phyloP scores from a whole-genome alignment of 2,888 invertebrate species.

The Steinernema scapterisci region DNA sequence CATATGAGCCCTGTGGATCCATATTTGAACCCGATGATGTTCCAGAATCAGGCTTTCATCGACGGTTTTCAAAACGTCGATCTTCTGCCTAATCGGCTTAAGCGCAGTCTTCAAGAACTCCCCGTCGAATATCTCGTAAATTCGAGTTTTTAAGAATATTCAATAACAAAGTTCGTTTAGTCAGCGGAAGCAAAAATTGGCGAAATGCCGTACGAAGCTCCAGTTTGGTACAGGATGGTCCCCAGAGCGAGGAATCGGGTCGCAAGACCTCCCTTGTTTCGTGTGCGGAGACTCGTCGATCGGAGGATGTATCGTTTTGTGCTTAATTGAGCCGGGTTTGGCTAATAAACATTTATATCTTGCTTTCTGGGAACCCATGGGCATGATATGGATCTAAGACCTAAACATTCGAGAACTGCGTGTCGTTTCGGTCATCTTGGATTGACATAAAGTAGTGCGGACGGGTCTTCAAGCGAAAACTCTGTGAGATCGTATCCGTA shows the following conservation, averaged over 20 bases:
- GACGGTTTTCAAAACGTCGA: slow-evolving; percentile 7
- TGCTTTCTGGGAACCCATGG: too few relatives aligned
- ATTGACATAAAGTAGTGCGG: too few relatives aligned
- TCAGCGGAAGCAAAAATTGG: background rate
- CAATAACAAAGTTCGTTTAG: background rate
- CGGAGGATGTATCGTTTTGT: too few relatives aligned
- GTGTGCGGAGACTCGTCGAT: too few relatives aligned
- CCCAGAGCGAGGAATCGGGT: background rate
- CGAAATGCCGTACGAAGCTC: background rate
- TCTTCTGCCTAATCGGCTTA: slow-evolving; percentile 1
- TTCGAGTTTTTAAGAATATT: background rate
- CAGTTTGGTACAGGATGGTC: background rate
- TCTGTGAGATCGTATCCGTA: too few relatives aligned
- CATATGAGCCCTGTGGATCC: slow-evolving; percentile 57
- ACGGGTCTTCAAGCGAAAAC: too few relatives aligned
- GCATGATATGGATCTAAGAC: too few relatives aligned
- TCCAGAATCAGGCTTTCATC: slow-evolving; percentile 24
- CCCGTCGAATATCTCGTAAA: background rate
- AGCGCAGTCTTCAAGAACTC: background rate
- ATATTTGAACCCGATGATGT: slow-evolving; percentile 37
- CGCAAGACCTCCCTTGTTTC: too few relatives aligned
- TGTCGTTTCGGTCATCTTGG: too few relatives aligned
- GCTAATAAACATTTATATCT: too few relatives aligned
- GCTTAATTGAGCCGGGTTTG: too few relatives aligned
- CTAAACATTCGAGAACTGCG: too few relatives aligned